These are phyloP conservation scores for Thunnus albacares DNA, from an alignment of 2,797 vertebrate genomes.

Conservation along the genomic window DNA sequence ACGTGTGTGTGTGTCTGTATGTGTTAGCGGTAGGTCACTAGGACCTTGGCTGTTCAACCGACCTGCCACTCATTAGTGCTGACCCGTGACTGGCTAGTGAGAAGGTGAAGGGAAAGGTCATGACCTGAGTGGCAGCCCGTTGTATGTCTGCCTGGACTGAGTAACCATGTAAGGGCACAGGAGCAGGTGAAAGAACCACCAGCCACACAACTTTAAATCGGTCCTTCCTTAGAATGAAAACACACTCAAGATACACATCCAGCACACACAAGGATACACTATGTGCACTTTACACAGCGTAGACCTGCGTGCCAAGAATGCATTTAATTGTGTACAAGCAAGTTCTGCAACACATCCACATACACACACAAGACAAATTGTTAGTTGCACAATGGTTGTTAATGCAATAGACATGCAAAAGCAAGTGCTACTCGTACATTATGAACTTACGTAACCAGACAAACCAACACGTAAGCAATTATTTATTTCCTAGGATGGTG, in stretches of 20 bases:
- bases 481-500: not conserved
- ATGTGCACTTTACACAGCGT: not conserved
- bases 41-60: conserved; percentile 53
- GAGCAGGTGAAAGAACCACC: conserved; percentile 41
- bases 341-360: not conserved
- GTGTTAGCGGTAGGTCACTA: conserved; percentile 38
- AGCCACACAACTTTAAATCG: conserved; percentile 37
- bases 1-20: conserved; percentile 23
- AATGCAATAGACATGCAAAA: not conserved
- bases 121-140: conserved; percentile 54
- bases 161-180: conserved; percentile 45
- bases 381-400: not conserved
- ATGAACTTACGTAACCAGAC: not conserved
- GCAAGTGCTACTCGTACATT: not conserved
- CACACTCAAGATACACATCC: not conserved
- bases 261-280: not conserved
- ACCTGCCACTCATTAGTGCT: conserved; percentile 78
- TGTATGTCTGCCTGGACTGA: conserved; percentile 57
- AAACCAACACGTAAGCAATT: not conserved
- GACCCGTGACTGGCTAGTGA: conserved; percentile 64
- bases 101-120: conserved; percentile 60
- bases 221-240: conserved; percentile 15
- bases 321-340: not conserved
- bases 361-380: not conserved
- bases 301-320: not conserved